A percentile compares a stretch with the other conserved stretches of the same genome.
phyloP scores from a whole-genome alignment of 1,140 invertebrate species.

The Metaphire vulgaris region DNA sequence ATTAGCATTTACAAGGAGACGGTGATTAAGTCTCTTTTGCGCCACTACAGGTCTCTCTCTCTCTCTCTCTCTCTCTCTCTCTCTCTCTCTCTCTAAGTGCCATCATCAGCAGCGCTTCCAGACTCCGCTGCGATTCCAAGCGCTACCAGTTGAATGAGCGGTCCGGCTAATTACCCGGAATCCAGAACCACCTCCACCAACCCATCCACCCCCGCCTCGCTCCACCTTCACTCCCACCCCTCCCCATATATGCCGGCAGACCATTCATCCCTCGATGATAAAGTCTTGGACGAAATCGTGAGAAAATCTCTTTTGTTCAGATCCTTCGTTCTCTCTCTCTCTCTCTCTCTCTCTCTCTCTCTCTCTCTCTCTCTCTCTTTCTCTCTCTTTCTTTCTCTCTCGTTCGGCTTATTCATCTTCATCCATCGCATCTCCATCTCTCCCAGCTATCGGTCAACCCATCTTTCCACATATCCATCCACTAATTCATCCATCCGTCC shows the following conservation, averaged over 20 bases:
- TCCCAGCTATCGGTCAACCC: neutral
- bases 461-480: neutral
- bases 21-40: no score
- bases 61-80: no score
- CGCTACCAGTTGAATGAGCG: no score
- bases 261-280: no score
- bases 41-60: no score
- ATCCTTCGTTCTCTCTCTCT: neutral
- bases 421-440: neutral
- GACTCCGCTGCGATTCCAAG: no score
- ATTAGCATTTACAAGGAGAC: no score
- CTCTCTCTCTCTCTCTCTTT: neutral
- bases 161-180: no score
- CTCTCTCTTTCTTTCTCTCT: neutral
- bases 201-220: no score
- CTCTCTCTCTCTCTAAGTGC: no score
- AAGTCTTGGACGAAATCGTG: no score
- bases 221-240: neutral
- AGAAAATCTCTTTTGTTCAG: neutral
- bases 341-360: neutral
- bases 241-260: no score
- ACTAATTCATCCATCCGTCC: neutral
- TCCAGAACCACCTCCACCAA: neutral
- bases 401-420: slow-evolving; percentile 43
- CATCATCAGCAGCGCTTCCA: neutral